Base-by-base conservation (phyloP, 2,113 vertebrate genomes). In the Baryphthengus martii region DNA sequence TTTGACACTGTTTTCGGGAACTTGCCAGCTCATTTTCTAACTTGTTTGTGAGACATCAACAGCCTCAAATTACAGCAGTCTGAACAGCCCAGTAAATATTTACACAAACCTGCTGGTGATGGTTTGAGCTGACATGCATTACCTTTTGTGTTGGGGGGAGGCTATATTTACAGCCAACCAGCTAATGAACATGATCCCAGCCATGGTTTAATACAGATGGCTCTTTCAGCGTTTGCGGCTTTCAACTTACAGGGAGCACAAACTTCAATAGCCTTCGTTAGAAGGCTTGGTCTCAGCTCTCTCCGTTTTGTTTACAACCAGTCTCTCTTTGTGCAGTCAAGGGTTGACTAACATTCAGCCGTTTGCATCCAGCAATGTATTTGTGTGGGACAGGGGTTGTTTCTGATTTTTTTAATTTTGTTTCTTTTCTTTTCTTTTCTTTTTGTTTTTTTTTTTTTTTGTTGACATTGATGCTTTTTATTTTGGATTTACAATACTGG, bases 81-180 rank as follows among this genome's bases (percentile, higher is more conserved):
- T 88, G 94, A 92, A 89, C 88, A 89, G 86, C 72, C 95, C 92
- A 81, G 96, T 96, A 97, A 98, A 97, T 96, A 96, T 97, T 97
- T 97, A 97, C 97, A 96, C 87, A 95, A 95, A 90, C 72, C 93
- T 78, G 89, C 96, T 97, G 95, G 93, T 96, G 96, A 97, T 95
- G 91, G 94, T 96, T 94, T 84, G 76, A 94, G 90, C 90, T 81
- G 92, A 94, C 87, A 94, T 94, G 93, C 73, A 8, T 90, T 91
- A 86, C 90, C 93, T 95, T 95, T 94, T 89, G 89, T 88, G 91
- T 95, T 85, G 82, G 85, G 68, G 81, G 78, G 85, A 96, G 95
- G 91, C 95, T 96, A 95, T 96, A 97, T 97, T 97, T 96, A 96
- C 95, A 97, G 97, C 93, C 97, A 97, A 94, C 95, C 96, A 97